Conservation (phyloP, 2,113 vertebrate species). For the Astatoreochromis straeleni region DNA sequence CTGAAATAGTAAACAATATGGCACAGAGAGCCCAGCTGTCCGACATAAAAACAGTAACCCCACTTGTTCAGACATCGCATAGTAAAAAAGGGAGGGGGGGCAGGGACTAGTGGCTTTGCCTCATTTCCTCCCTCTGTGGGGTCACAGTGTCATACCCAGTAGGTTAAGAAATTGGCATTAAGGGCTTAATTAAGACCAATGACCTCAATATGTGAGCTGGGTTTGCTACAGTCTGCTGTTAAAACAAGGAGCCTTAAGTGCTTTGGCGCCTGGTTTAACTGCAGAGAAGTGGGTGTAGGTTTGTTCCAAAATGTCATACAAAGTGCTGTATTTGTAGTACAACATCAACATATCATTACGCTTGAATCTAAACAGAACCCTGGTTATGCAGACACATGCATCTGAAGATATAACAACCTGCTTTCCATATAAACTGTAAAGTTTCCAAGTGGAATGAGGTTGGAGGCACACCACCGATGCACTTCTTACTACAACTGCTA, state of each 20-base stretch:
- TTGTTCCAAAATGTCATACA: not conserved
- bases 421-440: not conserved
- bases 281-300: not conserved
- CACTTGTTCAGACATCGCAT: constrained; percentile 7
- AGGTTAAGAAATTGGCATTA: constrained; percentile 23
- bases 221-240: not conserved
- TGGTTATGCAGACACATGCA: not conserved
- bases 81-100: not conserved
- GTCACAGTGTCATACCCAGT: constrained; percentile 41
- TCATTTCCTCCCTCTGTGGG: constrained; percentile 45
- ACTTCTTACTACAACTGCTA: not conserved
- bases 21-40: not conserved
- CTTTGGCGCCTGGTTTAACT: not conserved
- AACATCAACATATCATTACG: not conserved
- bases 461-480: not conserved
- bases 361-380: not conserved
- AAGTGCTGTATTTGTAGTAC: not conserved
- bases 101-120: not conserved
- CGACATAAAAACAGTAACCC: constrained; percentile 13
- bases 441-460: not conserved
- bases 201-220: not conserved
- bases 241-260: constrained; percentile 32
- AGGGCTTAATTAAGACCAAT: constrained; percentile 27
- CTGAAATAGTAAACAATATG: not conserved
- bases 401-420: not conserved